Percentiles rank a stretch among this genome's conserved stretches.
Conservation (phyloP, 2,113 vertebrate genomes). For the Prochilodus magdalenae region DNA sequence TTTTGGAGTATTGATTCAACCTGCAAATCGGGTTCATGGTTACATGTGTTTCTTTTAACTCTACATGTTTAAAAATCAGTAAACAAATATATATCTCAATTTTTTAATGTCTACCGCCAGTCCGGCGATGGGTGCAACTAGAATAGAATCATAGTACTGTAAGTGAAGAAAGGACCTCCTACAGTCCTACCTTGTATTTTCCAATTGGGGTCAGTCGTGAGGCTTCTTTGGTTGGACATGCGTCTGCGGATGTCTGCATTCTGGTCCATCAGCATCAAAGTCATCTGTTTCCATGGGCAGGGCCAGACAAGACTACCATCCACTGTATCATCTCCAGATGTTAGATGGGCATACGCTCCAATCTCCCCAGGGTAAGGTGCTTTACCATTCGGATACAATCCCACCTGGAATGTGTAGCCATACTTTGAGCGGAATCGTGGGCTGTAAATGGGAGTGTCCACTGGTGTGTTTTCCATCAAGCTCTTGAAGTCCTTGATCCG, state of each 20-base stretch:
- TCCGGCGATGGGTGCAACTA: too few species aligned
- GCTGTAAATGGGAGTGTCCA: conserved; percentile 72
- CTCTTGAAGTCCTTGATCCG: conserved; percentile 84
- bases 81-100: too few species aligned
- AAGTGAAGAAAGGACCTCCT: neutral
- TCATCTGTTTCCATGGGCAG: conserved; percentile 86
- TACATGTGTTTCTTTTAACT: too few species aligned
- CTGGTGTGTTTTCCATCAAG: conserved; percentile 70
- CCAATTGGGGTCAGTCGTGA: conserved; percentile 82
- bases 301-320: conserved; percentile 84
- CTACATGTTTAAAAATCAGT: too few species aligned
- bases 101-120: too few species aligned
- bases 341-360: conserved; percentile 78
- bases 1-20: too few species aligned
- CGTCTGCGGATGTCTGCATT: conserved; percentile 84
- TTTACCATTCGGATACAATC: conserved; percentile 71
- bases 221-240: conserved; percentile 86
- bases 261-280: conserved; percentile 86
- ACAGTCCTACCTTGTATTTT: conserved; percentile 9
- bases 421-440: conserved; percentile 84
- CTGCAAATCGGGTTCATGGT: too few species aligned
- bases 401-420: conserved; percentile 90
- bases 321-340: conserved; percentile 79
- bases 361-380: conserved; percentile 57
- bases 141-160: too few species aligned